Percentiles rank a stretch among this genome's conserved stretches.
These are phyloP conservation scores for Lycodopsis pacificus DNA, from an alignment of 2,797 vertebrate genomes.

Conservation along the genomic window DNA sequence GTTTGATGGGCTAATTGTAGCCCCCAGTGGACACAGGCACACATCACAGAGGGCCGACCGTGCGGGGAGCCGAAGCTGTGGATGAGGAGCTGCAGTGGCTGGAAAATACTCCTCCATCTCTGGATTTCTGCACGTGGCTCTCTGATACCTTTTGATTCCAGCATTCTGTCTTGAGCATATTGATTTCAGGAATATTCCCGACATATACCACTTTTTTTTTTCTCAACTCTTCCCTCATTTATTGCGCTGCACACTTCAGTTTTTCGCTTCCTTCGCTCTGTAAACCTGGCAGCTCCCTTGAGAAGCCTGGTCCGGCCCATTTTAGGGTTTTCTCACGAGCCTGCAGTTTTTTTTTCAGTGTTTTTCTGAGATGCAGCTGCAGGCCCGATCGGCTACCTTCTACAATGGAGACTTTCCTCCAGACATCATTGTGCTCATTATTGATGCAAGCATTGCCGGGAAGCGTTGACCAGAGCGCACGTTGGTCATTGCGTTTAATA, in stretches of 20 bases:
- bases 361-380: conserved; percentile 32
- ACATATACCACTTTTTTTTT: conserved; percentile 13
- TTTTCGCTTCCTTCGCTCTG: conserved; percentile 16
- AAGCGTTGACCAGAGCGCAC: neutral
- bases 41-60: conserved; percentile 80
- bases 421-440: conserved; percentile 27
- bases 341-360: conserved; percentile 3
- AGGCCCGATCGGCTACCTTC: conserved; percentile 42
- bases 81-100: conserved; percentile 46
- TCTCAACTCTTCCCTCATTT: neutral
- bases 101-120: conserved; percentile 53
- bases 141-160: conserved; percentile 44
- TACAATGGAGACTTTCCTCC: conserved; percentile 46
- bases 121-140: conserved; percentile 34
- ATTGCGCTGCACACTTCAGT: conserved; percentile 19
- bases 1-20: conserved; percentile 89
- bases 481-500: conserved; percentile 56
- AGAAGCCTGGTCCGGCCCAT: conserved; percentile 22
- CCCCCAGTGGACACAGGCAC: conserved; percentile 85
- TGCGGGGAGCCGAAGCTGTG: conserved; percentile 47
- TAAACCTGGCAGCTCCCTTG: conserved; percentile 21
- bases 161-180: conserved; percentile 29
- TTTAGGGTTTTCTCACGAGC: conserved; percentile 36
- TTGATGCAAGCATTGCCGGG: conserved; percentile 44
- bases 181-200: conserved; percentile 36